A percentile compares a stretch with the other conserved stretches of the same genome.
Evolutionary conservation across 2,797 vertebrate species (phyloP).

Genomic region (Myotis planiceps): DNA sequence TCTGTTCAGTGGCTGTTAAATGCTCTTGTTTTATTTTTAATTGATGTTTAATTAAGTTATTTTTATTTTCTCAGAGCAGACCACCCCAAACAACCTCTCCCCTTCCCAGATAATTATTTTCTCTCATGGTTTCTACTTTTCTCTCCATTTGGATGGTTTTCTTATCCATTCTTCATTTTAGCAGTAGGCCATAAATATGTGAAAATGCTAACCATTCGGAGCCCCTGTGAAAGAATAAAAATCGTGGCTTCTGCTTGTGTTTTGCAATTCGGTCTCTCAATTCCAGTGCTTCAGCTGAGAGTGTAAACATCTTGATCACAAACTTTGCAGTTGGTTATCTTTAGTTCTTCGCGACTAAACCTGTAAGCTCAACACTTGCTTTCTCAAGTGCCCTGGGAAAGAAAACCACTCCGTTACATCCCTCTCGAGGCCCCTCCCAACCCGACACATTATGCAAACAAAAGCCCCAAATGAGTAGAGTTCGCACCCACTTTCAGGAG

Average conservation of each 20-base stretch:
- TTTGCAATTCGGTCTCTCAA: background rate
- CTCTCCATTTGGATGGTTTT: background rate
- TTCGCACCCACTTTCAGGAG: conserved; percentile 33
- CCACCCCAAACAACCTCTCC: background rate
- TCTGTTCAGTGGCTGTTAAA: background rate
- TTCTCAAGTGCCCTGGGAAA: conserved; percentile 70
- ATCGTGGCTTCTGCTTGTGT: background rate
- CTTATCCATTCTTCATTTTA: background rate
- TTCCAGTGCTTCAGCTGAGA: conserved; percentile 12
- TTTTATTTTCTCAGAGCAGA: conserved; percentile 23
- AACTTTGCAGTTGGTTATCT: conserved; percentile 68
- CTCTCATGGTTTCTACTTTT: background rate
- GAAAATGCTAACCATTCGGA: conserved; percentile 1
- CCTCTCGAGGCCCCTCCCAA: background rate
- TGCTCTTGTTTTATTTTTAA: background rate
- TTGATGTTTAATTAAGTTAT: background rate
- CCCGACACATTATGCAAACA: conserved; percentile 37
- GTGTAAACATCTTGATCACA: conserved; percentile 71
- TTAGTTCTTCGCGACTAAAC: conserved; percentile 60
- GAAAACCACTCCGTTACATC: background rate
- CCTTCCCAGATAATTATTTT: background rate
- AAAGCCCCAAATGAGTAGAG: conserved; percentile 56
- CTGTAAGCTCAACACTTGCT: conserved; percentile 55
- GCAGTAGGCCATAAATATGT: background rate
- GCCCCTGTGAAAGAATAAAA: background rate